A percentile compares a stretch with the other conserved stretches of the same genome.
Conservation (phyloP, 1,140 invertebrate species). For the Venturia canescens region DNA sequence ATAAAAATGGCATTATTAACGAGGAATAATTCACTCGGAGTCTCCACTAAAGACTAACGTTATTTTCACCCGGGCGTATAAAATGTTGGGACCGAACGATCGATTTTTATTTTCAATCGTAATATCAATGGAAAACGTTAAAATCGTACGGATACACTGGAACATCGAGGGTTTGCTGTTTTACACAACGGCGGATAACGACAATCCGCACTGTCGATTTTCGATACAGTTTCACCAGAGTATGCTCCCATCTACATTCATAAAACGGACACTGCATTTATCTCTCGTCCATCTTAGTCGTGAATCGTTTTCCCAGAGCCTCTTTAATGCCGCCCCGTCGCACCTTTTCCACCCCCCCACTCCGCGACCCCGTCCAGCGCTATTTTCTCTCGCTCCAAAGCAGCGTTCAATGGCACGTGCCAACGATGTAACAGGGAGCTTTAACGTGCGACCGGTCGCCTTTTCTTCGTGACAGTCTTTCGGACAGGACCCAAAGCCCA, state of each 20-base stretch:
- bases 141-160: no score
- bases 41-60: not conserved
- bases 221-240: not conserved
- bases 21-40: not conserved
- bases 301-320: constrained; percentile 30
- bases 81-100: not conserved
- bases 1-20: constrained; percentile 5
- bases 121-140: no score
- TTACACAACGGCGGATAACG: no score
- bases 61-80: not conserved
- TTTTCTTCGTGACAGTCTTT: constrained; percentile 24
- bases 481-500: constrained; percentile 41
- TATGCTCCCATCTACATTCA: not conserved
- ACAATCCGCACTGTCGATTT: no score
- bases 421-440: constrained; percentile 46
- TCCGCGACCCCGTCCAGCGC: not conserved
- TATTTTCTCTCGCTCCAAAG: not conserved
- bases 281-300: constrained; percentile 25
- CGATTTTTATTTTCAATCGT: no score
- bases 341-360: not conserved
- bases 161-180: no score
- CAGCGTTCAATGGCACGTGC: constrained; percentile 21
- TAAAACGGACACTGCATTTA: not conserved
- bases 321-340: constrained; percentile 11
- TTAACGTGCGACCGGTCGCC: constrained; percentile 40